Conservation (phyloP, 2,888 invertebrate species). For the Masnerella sp. region DNA sequence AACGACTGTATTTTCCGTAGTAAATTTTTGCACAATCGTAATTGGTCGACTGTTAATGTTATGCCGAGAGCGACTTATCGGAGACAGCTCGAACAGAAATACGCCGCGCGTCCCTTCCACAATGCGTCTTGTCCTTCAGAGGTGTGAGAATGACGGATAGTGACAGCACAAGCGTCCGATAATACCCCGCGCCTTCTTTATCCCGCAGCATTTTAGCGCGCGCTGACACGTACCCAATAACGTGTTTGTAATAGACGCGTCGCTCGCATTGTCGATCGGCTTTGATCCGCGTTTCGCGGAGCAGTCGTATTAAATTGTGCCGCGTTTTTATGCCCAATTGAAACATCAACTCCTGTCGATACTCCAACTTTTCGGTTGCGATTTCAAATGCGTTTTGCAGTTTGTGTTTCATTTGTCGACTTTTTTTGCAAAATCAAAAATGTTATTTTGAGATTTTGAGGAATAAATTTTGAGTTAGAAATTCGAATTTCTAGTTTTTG, state of each 20-base stretch:
- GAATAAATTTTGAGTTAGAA: neutral
- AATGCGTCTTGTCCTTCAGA: slow-evolving; percentile 65
- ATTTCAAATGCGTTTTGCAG: no score
- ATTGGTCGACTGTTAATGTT: slow-evolving; percentile 58
- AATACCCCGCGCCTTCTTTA: slow-evolving; percentile 60
- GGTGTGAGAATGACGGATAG: slow-evolving; percentile 71
- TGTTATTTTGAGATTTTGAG: neutral
- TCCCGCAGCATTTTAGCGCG: slow-evolving; percentile 56
- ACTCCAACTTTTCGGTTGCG: slow-evolving; percentile 16
- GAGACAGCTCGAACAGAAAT: slow-evolving; percentile 47
- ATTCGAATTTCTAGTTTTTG: no score
- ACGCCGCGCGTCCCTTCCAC: slow-evolving; percentile 55
- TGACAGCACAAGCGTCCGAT: slow-evolving; percentile 60
- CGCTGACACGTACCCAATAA: slow-evolving; percentile 59
- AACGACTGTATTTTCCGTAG: neutral
- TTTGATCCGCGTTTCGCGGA: slow-evolving; percentile 46
- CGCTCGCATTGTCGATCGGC: slow-evolving; percentile 53
- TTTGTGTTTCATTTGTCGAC: no score
- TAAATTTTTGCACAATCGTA: slow-evolving; percentile 11
- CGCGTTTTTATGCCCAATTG: slow-evolving; percentile 42
- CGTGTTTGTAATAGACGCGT: slow-evolving; percentile 57
- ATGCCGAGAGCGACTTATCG: slow-evolving; percentile 56
- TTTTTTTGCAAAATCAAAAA: neutral
- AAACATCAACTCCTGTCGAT: slow-evolving; percentile 44
- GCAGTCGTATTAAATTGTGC: slow-evolving; percentile 46